A percentile compares a stretch with the other conserved stretches of the same genome.
phyloP scores from a whole-genome alignment of 2,113 vertebrate genomes.

The Pseudorasbora parva region DNA sequence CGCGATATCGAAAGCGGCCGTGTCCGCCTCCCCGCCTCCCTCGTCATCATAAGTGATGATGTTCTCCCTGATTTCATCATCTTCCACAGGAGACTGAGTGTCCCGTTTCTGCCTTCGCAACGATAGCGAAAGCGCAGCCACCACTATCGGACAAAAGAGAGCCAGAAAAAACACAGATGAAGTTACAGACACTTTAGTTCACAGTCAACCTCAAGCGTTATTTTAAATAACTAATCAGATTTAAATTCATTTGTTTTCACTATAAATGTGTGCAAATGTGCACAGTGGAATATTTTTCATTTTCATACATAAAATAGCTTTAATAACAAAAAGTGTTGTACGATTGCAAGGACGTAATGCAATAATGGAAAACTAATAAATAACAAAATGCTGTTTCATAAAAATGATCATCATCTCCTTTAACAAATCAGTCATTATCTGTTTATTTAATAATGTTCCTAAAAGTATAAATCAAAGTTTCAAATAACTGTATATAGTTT shows the following conservation, averaged over 20 bases:
- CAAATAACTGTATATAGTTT: background rate
- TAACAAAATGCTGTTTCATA: background rate
- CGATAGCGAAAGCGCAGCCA: slow-evolving; percentile 75
- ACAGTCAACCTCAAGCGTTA: background rate
- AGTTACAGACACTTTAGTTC: background rate
- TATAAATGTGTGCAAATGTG: background rate
- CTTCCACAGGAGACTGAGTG: slow-evolving; percentile 73
- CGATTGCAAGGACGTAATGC: background rate
- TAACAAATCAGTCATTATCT: background rate
- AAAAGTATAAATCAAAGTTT: background rate
- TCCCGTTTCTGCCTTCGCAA: slow-evolving; percentile 75
- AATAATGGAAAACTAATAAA: background rate
- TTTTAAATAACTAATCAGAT: no score
- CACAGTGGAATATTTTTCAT: background rate
- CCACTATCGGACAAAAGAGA: slow-evolving; percentile 61
- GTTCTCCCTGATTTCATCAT: slow-evolving; percentile 81
- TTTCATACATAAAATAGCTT: background rate
- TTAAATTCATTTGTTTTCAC: background rate
- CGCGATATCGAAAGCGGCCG: slow-evolving; percentile 87
- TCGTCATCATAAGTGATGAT: slow-evolving; percentile 87
- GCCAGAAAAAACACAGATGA: background rate
- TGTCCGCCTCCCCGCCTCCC: slow-evolving; percentile 89
- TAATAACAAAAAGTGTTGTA: background rate
- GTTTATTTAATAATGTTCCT: background rate
- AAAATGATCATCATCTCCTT: background rate